phyloP scores from a whole-genome alignment of 1,140 invertebrate genomes.

The Ruditapes philippinarum region DNA sequence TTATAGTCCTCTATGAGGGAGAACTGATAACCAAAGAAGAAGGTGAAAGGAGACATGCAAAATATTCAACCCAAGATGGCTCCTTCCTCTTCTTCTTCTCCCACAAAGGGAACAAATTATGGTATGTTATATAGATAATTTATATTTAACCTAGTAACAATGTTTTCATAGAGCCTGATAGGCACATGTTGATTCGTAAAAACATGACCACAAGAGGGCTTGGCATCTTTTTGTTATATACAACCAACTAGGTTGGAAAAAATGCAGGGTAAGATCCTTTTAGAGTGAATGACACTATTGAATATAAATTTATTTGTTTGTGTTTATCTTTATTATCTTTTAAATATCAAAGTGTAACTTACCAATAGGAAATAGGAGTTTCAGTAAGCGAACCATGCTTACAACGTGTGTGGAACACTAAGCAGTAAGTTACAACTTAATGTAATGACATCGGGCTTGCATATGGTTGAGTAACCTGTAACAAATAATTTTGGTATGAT shows the following conservation, averaged over 20 bases:
- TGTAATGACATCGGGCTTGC: too few species aligned
- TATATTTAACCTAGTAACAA: neutral
- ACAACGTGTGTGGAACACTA: too few species aligned
- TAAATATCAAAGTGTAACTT: too few species aligned
- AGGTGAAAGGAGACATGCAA: conserved; percentile 19
- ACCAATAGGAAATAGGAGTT: too few species aligned
- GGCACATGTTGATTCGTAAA: conserved; percentile 1
- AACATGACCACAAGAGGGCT: neutral
- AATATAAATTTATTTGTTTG: neutral
- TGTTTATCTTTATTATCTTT: too few species aligned
- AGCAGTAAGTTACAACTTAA: too few species aligned
- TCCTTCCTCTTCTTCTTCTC: conserved; percentile 25
- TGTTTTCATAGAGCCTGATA: conserved; percentile 24
- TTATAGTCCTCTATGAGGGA: neutral
- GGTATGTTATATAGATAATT: neutral
- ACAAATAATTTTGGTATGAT: too few species aligned
- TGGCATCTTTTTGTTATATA: neutral
- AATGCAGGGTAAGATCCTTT: neutral
- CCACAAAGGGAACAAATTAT: neutral
- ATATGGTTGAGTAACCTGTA: too few species aligned
- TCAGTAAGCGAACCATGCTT: too few species aligned
- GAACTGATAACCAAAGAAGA: neutral
- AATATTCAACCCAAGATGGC: neutral
- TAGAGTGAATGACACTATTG: neutral
- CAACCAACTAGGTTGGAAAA: neutral